These are phyloP conservation scores for Drosophila mercatorum DNA, from an alignment of 2,888 invertebrate species.

Conservation along the genomic window DNA sequence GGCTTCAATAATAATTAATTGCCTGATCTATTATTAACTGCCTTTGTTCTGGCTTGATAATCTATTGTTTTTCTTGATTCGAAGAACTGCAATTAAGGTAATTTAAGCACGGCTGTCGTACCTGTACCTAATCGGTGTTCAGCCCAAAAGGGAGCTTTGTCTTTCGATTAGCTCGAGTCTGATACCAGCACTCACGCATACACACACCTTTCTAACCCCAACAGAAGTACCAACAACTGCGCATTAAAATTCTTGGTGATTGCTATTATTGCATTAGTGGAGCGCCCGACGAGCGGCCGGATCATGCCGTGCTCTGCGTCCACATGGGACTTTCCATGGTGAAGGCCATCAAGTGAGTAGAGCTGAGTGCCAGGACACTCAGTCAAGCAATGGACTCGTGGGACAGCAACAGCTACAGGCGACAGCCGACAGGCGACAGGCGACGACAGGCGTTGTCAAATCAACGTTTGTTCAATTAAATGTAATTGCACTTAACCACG, in stretches of 20 bases:
- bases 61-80: constrained; percentile 23
- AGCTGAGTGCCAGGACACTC: constrained; percentile 82
- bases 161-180: constrained; percentile 41
- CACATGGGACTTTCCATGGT: constrained; percentile 99
- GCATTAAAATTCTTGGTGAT: constrained; percentile 98
- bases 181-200: constrained; percentile 5
- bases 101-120: constrained; percentile 5
- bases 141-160: constrained; percentile 4
- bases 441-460: constrained; percentile 59
- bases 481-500: constrained; percentile 75
- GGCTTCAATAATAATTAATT: not conserved
- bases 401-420: constrained; percentile 16
- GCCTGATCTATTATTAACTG: not conserved
- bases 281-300: constrained; percentile 94
- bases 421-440: constrained; percentile 19
- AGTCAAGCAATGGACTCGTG: constrained; percentile 10
- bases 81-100: not conserved
- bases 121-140: not conserved
- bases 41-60: not conserved
- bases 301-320: constrained; percentile 96
- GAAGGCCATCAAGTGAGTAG: constrained; percentile 95
- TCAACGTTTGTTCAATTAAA: constrained; percentile 76
- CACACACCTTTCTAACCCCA: not conserved
- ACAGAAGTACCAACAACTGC: constrained; percentile 95
- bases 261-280: constrained; percentile 99